Evolutionary conservation across 64 coral and sea anemone species (phyloP).

Genomic region (Pachyseris speciosa): DNA sequence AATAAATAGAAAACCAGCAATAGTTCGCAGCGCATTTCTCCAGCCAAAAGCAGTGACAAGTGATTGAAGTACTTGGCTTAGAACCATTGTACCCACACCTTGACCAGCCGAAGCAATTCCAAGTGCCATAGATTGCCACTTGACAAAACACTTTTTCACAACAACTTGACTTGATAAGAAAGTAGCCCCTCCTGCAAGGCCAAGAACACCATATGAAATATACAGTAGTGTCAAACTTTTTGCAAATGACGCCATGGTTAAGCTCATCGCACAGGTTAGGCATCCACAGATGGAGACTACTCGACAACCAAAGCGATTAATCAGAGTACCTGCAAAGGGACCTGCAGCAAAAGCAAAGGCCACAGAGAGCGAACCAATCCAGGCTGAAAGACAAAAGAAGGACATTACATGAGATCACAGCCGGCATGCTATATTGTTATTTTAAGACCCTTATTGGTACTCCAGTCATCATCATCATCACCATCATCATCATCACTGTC

Average conservation of each 20-base stretch:
- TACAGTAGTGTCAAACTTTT: conserved; percentile 2
- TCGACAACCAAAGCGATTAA: conserved; percentile 41
- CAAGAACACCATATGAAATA: conserved; percentile 28
- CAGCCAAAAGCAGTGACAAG: not conserved
- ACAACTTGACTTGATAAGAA: conserved; percentile 21
- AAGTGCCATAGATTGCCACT: conserved; percentile 11
- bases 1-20: not conserved
- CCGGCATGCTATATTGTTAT: too few relatives aligned
- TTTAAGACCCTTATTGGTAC: too few relatives aligned
- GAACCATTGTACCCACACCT: conserved; percentile 38
- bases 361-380: conserved; percentile 5
- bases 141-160: conserved; percentile 16
- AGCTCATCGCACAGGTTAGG: not conserved
- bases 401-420: not conserved
- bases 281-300: conserved; percentile 10
- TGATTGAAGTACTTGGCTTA: conserved; percentile 16
- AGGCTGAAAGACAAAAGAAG: conserved; percentile 15
- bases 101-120: conserved; percentile 59
- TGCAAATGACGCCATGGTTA: conserved; percentile 33
- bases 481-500: too few relatives aligned
- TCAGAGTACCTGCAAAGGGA: not conserved
- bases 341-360: not conserved
- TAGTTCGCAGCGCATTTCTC: conserved; percentile 8
- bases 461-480: too few relatives aligned
- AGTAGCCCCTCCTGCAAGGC: not conserved